A percentile compares a stretch with the other conserved stretches of the same genome.
These are phyloP conservation scores for Oopsacas minuta DNA, from an alignment of 37 sponge, comb jelly and placozoan genomes.

Conservation along the genomic window DNA sequence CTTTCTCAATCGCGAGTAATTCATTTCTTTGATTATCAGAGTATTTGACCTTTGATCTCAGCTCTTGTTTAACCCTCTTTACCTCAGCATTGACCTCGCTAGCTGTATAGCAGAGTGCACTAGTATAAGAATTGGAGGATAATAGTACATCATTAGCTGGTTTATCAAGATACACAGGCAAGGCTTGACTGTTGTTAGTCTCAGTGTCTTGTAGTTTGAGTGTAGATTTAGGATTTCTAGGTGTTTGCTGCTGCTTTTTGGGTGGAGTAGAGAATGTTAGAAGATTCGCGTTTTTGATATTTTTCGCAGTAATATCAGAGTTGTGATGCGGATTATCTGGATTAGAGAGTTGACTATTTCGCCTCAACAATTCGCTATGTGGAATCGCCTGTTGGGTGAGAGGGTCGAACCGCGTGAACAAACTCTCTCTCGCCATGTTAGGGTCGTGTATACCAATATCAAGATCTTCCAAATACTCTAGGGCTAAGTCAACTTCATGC, in stretches of 20 bases:
- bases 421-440: neutral
- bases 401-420: neutral
- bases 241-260: neutral
- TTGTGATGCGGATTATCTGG: neutral
- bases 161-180: neutral
- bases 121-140: neutral
- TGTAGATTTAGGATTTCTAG: neutral
- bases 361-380: neutral
- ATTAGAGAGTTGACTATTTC: neutral
- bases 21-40: neutral
- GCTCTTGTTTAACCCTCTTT: neutral
- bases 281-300: neutral
- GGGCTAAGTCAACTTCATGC: conserved; percentile 17
- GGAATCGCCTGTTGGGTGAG: neutral
- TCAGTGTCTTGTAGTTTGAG: neutral
- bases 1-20: neutral
- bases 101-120: neutral
- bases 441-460: neutral
- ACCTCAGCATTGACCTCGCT: neutral
- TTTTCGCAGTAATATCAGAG: neutral
- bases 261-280: conserved; percentile 8
- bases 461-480: neutral
- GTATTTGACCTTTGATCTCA: neutral
- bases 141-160: neutral
- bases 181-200: neutral